phyloP scores from a whole-genome alignment of 2,113 vertebrate species.

The Odocoileus hemionus region DNA sequence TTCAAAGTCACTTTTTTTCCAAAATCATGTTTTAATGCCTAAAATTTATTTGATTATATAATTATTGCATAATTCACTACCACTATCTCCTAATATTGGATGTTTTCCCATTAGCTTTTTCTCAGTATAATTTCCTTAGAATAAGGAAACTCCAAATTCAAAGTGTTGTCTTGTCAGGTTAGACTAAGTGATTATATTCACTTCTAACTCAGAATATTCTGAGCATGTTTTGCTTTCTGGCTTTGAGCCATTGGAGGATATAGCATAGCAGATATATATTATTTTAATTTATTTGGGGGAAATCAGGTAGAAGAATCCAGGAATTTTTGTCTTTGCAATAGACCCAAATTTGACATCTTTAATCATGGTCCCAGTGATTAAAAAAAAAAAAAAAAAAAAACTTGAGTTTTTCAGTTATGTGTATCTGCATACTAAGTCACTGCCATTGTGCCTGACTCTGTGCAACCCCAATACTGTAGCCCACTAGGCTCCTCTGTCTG shows the following conservation, averaged over 20 bases:
- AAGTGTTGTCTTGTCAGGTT: not conserved
- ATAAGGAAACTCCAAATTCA: not conserved
- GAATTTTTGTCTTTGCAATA: not conserved
- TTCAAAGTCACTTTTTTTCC: not conserved
- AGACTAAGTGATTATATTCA: not conserved
- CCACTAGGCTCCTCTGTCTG: not conserved
- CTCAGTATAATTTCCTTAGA: not conserved
- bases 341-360: not conserved
- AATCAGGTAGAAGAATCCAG: not conserved
- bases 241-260: not conserved
- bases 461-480: not conserved
- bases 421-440: not conserved
- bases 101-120: not conserved
- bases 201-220: constrained; percentile 5
- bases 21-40: not conserved
- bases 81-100: not conserved
- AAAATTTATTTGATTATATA: not conserved
- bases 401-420: not conserved
- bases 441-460: not conserved
- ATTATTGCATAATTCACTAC: not conserved
- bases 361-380: not conserved
- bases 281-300: not conserved
- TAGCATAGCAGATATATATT: not conserved
- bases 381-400: not conserved
- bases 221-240: not conserved